These are phyloP conservation scores for Battus philenor DNA, from an alignment of 1,140 invertebrate genomes.

Conservation along the genomic window DNA sequence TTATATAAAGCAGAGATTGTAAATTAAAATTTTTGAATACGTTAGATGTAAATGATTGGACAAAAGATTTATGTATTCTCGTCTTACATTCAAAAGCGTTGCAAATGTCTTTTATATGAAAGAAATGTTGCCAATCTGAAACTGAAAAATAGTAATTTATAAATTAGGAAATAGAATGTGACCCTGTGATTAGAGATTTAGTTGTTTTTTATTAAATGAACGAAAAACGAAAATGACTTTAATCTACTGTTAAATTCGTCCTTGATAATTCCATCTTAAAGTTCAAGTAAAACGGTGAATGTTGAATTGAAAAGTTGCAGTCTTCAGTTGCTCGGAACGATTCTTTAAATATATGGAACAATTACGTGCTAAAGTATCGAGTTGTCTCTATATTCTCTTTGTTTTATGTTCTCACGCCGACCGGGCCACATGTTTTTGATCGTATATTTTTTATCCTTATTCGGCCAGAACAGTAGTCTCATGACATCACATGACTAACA, in stretches of 20 bases:
- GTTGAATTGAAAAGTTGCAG: constrained; percentile 2
- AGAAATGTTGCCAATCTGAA: too few species aligned
- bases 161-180: too few species aligned
- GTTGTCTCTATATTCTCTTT: constrained; percentile 39
- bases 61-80: constrained; percentile 6
- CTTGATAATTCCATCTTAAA: constrained; percentile 7
- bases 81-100: constrained; percentile 1
- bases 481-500: constrained; percentile 60
- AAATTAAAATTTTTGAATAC: too few species aligned
- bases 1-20: too few species aligned
- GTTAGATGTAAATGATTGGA: not conserved
- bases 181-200: too few species aligned
- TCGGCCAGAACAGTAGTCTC: constrained; percentile 36
- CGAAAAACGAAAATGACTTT: not conserved
- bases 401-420: constrained; percentile 63
- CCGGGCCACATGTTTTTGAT: constrained; percentile 59
- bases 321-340: constrained; percentile 1
- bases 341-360: constrained; percentile 11
- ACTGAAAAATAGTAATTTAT: too few species aligned
- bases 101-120: too few species aligned
- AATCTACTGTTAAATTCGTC: constrained; percentile 4
- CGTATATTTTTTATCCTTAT: constrained; percentile 60
- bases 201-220: too few species aligned
- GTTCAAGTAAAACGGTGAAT: constrained; percentile 12
- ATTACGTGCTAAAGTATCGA: constrained; percentile 17